Conservation (phyloP, 2,888 invertebrate genomes). For the Cosmorhoe ocellata region DNA sequence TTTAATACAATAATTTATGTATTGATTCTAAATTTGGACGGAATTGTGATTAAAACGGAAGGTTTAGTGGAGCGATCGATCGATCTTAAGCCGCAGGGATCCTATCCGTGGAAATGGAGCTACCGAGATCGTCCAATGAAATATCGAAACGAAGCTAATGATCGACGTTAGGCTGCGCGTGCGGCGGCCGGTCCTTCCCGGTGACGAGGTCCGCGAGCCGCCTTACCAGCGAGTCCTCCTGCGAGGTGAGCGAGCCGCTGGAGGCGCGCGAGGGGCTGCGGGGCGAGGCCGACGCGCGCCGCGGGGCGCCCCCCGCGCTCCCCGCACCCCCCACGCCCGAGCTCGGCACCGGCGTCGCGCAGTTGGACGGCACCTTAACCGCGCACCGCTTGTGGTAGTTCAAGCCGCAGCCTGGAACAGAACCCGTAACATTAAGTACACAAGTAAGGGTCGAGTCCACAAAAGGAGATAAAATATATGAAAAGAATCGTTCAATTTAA, state of each 20-base stretch:
- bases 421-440: not conserved
- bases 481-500: too few species aligned
- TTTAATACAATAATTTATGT: too few species aligned
- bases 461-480: too few species aligned
- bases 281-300: conserved; percentile 65
- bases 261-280: conserved; percentile 91
- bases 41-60: too few species aligned
- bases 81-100: too few species aligned
- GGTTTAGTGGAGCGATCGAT: too few species aligned
- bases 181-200: conserved; percentile 44
- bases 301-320: conserved; percentile 23
- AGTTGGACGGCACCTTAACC: conserved; percentile 99
- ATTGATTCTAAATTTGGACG: too few species aligned
- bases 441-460: too few species aligned
- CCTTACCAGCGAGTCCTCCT: conserved; percentile 90
- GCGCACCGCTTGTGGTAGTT: conserved; percentile 99
- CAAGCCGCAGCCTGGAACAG: conserved; percentile 92
- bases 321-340: conserved; percentile 49
- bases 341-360: conserved; percentile 67
- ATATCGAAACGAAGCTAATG: not conserved
- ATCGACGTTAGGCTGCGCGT: conserved; percentile 11
- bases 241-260: conserved; percentile 82
- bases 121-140: too few species aligned
- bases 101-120: too few species aligned
- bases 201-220: conserved; percentile 84